Evolutionary conservation across 2,888 invertebrate species (phyloP).

Genomic region (Teinopalpus imperialis): DNA sequence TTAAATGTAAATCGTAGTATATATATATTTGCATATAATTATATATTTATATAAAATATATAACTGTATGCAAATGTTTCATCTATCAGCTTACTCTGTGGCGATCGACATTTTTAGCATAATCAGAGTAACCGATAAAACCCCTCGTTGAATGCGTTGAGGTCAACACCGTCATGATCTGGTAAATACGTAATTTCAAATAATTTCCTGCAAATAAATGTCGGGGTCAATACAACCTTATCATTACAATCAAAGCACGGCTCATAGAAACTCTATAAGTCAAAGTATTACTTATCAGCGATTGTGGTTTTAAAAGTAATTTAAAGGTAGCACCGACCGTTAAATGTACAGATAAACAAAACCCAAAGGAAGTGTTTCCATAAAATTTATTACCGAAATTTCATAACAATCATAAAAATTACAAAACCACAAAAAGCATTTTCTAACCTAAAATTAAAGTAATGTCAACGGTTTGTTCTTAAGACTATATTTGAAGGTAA

Average conservation of each 20-base stretch:
- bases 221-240: slow-evolving; percentile 53
- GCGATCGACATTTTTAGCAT: slow-evolving; percentile 14
- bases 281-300: too few species aligned
- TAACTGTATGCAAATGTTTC: too few species aligned
- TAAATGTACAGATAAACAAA: too few species aligned
- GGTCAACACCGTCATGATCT: slow-evolving; percentile 25
- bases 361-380: too few species aligned
- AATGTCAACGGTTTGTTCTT: slow-evolving; percentile 28
- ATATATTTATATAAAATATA: too few species aligned
- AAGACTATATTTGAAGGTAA: slow-evolving; percentile 17
- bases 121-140: slow-evolving; percentile 14
- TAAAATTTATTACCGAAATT: slow-evolving; percentile 3
- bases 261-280: not conserved
- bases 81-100: slow-evolving; percentile 4
- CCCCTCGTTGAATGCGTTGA: slow-evolving; percentile 5
- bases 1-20: too few species aligned
- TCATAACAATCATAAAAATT: slow-evolving; percentile 9
- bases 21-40: too few species aligned
- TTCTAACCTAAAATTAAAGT: slow-evolving; percentile 32
- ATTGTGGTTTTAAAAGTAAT: too few species aligned
- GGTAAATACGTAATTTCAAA: slow-evolving; percentile 30
- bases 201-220: slow-evolving; percentile 42
- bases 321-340: too few species aligned
- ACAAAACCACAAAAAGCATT: slow-evolving; percentile 11
- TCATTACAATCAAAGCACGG: slow-evolving; percentile 5